Conservation (phyloP, 2,888 invertebrate genomes). For the Dioctria rufipes region DNA sequence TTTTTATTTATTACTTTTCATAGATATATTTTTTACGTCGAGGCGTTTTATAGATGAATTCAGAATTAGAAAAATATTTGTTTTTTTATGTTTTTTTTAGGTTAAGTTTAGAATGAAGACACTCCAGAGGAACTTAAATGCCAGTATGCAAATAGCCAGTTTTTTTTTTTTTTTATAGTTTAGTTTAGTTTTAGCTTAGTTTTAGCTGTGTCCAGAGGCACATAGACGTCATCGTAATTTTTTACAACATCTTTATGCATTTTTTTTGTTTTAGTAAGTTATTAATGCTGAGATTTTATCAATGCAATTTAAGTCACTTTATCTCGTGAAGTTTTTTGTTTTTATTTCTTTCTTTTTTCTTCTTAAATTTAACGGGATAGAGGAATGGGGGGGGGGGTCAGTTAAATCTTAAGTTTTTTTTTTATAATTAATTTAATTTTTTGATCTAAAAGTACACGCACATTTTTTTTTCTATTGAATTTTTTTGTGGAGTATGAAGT, state of each 20-base stretch:
- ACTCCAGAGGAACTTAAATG: conserved; percentile 60
- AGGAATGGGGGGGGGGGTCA: too few species aligned
- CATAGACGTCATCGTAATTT: background rate
- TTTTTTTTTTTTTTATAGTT: conserved; percentile 36
- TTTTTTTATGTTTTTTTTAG: too few species aligned
- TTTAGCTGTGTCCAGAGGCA: background rate
- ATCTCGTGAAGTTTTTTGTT: conserved; percentile 7
- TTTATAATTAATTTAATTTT: too few species aligned
- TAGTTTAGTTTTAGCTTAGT: background rate
- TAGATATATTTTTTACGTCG: conserved; percentile 2
- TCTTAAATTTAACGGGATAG: too few species aligned
- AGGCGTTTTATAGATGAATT: conserved; percentile 19
- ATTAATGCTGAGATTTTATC: conserved; percentile 38
- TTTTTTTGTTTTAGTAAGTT: conserved; percentile 12
- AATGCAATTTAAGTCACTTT: conserved; percentile 40
- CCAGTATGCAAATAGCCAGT: conserved; percentile 62
- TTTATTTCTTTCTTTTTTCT: too few species aligned
- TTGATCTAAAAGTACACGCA: too few species aligned
- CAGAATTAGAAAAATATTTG: background rate
- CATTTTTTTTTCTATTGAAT: too few species aligned
- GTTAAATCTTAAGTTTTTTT: too few species aligned
- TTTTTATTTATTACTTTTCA: conserved; percentile 27
- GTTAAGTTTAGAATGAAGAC: conserved; percentile 11
- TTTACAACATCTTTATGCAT: conserved; percentile 6
- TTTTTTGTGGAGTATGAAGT: too few species aligned